Conservation (phyloP, 2,113 vertebrate species). For the Syngnathus scovelli region DNA sequence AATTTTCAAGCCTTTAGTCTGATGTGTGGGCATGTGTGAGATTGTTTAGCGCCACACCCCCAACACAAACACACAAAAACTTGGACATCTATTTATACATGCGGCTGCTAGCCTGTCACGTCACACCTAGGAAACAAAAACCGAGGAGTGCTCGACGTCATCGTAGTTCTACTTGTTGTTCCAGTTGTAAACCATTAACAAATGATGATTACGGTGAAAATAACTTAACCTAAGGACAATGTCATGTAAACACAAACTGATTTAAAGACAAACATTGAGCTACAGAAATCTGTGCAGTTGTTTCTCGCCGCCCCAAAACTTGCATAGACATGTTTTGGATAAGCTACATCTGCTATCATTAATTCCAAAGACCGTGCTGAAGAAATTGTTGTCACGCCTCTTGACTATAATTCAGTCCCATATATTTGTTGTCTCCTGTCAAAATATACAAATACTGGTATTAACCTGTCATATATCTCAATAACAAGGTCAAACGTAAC, state of each 20-base stretch:
- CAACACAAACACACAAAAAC: neutral
- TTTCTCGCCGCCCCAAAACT: neutral
- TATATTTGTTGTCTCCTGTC: neutral
- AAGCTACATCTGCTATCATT: neutral
- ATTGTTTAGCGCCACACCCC: neutral
- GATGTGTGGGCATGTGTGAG: neutral
- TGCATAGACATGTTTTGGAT: neutral
- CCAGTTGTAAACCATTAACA: constrained; percentile 11
- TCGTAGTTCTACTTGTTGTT: constrained; percentile 16
- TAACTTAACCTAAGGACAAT: neutral
- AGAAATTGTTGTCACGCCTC: neutral
- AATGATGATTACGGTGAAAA: neutral
- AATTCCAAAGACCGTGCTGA: neutral
- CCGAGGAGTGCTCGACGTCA: neutral
- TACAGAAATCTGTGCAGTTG: neutral
- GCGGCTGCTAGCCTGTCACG: constrained; percentile 1
- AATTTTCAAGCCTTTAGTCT: neutral
- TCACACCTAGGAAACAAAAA: constrained; percentile 9
- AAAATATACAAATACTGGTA: no score
- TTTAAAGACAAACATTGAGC: neutral
- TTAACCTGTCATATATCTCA: no score
- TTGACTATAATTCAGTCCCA: neutral
- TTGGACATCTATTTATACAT: constrained; percentile 22
- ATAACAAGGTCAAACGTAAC: no score
- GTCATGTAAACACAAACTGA: neutral